Percentiles rank a stretch among this genome's conserved stretches.
These are phyloP conservation scores for Caenorhabditis japonica DNA, from an alignment of 2,888 invertebrate species.

Conservation along the genomic window DNA sequence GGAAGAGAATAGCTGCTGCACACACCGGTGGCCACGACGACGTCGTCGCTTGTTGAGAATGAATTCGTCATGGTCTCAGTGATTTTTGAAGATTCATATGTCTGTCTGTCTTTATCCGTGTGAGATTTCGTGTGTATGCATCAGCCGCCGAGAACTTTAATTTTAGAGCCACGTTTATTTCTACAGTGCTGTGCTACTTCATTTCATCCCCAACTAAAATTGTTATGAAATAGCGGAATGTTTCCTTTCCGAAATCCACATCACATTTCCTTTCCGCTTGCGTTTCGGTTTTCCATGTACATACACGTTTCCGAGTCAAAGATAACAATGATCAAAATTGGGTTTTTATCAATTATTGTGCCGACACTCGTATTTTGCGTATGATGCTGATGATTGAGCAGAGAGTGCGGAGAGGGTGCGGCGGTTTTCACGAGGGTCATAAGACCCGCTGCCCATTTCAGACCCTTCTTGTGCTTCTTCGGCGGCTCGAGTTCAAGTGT, in stretches of 20 bases:
- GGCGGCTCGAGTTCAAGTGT: constrained; percentile 47
- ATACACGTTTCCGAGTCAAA: constrained; percentile 2
- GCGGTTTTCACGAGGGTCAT: constrained; percentile 19
- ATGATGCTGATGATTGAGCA: constrained; percentile 41
- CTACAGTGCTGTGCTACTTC: too few species aligned
- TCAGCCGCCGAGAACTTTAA: too few species aligned
- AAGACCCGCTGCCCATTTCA: constrained; percentile 28
- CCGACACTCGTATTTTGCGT: too few species aligned
- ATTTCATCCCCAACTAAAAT: too few species aligned
- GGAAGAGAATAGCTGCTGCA: constrained; percentile 34
- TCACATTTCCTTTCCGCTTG: not conserved
- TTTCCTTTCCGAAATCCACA: too few species aligned
- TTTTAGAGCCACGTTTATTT: too few species aligned
- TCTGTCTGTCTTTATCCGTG: too few species aligned
- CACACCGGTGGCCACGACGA: constrained; percentile 26
- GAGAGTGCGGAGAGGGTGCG: not conserved
- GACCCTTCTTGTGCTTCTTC: constrained; percentile 13
- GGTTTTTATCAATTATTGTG: too few species aligned
- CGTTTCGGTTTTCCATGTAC: not conserved
- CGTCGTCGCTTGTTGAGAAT: constrained; percentile 22
- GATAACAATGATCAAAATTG: constrained; percentile 40
- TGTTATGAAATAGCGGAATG: too few species aligned
- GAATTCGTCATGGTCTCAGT: constrained; percentile 26
- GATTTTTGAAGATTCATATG: constrained; percentile 37
- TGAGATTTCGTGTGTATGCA: too few species aligned